Conservation (phyloP, 2,888 invertebrate genomes). For the Netelia fuscicornis region DNA sequence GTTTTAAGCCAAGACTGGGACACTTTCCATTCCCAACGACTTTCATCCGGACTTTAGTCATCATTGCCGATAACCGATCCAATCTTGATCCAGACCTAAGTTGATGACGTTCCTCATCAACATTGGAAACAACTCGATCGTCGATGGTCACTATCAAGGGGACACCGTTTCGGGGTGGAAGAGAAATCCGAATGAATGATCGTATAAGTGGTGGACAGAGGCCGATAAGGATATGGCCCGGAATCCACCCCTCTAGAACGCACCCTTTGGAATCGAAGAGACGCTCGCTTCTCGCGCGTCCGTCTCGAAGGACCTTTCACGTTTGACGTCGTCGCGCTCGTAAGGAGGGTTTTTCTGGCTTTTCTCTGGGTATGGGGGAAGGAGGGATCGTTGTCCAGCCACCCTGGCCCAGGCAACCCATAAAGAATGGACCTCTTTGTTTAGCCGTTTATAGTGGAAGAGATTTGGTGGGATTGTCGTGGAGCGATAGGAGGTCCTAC, state of each 20-base stretch:
- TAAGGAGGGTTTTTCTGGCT: conserved; percentile 48
- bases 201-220: conserved; percentile 82
- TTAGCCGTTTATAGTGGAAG: conserved; percentile 85
- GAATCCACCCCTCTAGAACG: conserved; percentile 34
- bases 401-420: conserved; percentile 53
- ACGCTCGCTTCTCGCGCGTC: conserved; percentile 17
- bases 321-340: conserved; percentile 48
- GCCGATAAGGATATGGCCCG: conserved; percentile 79
- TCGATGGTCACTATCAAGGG: conserved; percentile 59
- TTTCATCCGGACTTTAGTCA: too few relatives aligned
- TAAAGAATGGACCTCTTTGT: conserved; percentile 84
- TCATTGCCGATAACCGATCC: neutral
- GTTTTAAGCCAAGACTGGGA: too few relatives aligned
- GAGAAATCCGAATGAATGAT: conserved; percentile 80
- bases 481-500: conserved; percentile 78
- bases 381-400: conserved; percentile 57
- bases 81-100: conserved; percentile 13
- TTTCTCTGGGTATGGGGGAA: conserved; percentile 21
- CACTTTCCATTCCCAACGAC: too few relatives aligned
- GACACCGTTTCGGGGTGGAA: conserved; percentile 61
- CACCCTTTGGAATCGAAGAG: conserved; percentile 53
- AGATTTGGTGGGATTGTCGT: conserved; percentile 84
- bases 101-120: conserved; percentile 49
- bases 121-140: conserved; percentile 31
- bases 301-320: conserved; percentile 60